A percentile compares a stretch with the other conserved stretches of the same genome.
These are phyloP conservation scores for Rhaphigaster nebulosa DNA, from an alignment of 2,888 invertebrate species.

Conservation along the genomic window DNA sequence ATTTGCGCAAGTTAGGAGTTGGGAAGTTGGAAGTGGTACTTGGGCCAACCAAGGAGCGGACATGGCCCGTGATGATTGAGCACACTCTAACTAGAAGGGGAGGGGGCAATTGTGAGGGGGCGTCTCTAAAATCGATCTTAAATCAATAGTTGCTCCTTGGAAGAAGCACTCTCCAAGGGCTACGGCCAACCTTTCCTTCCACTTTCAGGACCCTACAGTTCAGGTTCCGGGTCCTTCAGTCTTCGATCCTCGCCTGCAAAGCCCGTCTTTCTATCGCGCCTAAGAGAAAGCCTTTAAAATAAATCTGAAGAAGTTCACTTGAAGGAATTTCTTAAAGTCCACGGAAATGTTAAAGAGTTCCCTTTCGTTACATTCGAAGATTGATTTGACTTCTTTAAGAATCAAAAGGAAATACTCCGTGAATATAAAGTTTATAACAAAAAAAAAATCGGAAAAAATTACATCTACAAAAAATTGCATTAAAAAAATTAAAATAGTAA, in stretches of 20 bases:
- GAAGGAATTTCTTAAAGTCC: background rate
- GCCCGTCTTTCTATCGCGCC: background rate
- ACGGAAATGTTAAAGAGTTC: background rate
- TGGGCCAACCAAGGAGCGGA: background rate
- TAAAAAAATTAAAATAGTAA: too few relatives aligned
- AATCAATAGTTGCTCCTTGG: constrained; percentile 24
- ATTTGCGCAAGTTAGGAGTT: constrained; percentile 21
- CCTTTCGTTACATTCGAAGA: too few relatives aligned
- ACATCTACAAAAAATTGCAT: too few relatives aligned
- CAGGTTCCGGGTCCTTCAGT: background rate
- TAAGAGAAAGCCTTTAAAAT: background rate
- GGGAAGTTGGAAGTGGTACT: constrained; percentile 18
- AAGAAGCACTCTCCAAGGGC: background rate
- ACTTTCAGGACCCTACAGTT: background rate
- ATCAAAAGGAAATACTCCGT: too few relatives aligned
- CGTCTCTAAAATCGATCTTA: background rate
- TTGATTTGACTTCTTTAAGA: too few relatives aligned
- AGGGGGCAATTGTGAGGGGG: background rate
- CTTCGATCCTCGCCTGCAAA: background rate
- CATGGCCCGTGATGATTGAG: constrained; percentile 1
- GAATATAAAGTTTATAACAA: too few relatives aligned
- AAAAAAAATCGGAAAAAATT: too few relatives aligned
- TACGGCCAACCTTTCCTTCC: background rate
- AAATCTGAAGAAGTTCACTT: background rate
- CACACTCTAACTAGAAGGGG: background rate